phyloP scores from a whole-genome alignment of 2,797 vertebrate genomes.

The Botia almorhae region DNA sequence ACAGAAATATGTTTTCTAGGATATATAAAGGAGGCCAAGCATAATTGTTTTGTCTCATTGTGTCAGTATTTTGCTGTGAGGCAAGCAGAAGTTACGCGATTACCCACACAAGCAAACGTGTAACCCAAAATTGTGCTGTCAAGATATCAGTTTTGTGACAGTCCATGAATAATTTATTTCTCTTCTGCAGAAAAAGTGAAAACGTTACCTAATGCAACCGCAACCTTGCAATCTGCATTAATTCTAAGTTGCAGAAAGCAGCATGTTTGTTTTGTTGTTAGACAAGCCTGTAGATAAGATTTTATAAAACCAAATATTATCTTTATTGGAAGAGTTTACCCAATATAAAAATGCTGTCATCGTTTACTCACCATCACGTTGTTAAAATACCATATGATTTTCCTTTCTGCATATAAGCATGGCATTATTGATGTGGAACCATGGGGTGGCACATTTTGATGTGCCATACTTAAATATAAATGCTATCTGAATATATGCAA shows the following conservation, averaged over 20 bases:
- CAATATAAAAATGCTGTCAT: neutral
- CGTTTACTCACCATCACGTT: neutral
- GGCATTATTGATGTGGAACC: neutral
- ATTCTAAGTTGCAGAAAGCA: constrained; percentile 13
- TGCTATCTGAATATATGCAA: neutral
- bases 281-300: neutral
- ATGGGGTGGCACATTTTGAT: neutral
- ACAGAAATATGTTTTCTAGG: constrained; percentile 31
- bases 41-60: constrained; percentile 44
- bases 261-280: constrained; percentile 1
- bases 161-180: constrained; percentile 37
- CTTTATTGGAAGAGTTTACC: neutral
- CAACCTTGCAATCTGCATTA: neutral
- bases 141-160: constrained; percentile 37
- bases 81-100: constrained; percentile 22
- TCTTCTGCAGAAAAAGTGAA: constrained; percentile 26
- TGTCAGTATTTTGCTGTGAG: constrained; percentile 43
- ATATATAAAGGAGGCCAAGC: constrained; percentile 7
- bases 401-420: neutral
- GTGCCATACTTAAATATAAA: neutral
- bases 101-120: constrained; percentile 25
- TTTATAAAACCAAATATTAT: neutral
- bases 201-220: neutral
- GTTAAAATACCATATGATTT: neutral
- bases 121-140: constrained; percentile 38